Percentiles rank a stretch among this genome's conserved stretches.
Conservation (phyloP, 2,797 vertebrate species). For the Clarias platycephalus region DNA sequence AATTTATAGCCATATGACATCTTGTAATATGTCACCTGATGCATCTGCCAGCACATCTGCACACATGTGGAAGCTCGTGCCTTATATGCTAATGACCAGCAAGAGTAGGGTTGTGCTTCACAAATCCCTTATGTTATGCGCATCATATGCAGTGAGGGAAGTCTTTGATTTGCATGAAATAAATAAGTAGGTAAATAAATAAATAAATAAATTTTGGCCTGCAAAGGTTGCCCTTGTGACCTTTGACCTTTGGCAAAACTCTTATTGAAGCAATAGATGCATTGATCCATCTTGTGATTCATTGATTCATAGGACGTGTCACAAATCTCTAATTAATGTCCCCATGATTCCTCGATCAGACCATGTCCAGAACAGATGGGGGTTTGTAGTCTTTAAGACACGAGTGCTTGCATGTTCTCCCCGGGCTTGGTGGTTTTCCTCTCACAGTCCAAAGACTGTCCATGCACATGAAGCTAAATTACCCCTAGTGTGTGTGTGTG, state of each 20-base stretch:
- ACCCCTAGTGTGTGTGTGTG: too few species aligned
- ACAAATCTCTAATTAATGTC: background rate
- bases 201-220: background rate
- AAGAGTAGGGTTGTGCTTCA: background rate
- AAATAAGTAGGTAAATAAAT: too few species aligned
- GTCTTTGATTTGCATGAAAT: too few species aligned
- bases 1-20: background rate
- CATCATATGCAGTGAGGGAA: background rate
- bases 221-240: too few species aligned
- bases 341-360: background rate
- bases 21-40: background rate
- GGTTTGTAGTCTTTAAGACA: background rate
- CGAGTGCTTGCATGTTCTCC: too few species aligned
- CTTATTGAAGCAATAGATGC: background rate
- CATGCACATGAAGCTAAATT: too few species aligned
- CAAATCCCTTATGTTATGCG: background rate
- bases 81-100: background rate
- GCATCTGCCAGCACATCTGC: conserved; percentile 7
- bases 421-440: too few species aligned
- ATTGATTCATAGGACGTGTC: background rate
- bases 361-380: background rate
- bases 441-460: too few species aligned
- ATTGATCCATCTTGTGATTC: background rate
- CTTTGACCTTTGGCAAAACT: background rate
- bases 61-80: background rate